Percentiles rank a stretch among this genome's conserved stretches.
Evolutionary conservation across 2,113 vertebrate species (phyloP).

Genomic region (Scomber colias): DNA sequence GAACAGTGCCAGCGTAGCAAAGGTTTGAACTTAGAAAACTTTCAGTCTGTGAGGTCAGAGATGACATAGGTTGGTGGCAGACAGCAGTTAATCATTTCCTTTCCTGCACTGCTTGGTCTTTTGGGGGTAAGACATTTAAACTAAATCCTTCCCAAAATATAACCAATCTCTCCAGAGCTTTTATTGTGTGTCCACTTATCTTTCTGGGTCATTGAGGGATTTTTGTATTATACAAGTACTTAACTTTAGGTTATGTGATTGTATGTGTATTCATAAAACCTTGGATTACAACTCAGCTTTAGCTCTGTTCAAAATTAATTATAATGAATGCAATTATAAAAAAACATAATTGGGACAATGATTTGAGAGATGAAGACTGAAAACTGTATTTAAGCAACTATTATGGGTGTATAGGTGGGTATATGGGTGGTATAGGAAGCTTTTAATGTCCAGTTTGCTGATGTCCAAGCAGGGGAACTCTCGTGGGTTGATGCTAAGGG

Average conservation of each 20-base stretch:
- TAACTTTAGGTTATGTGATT: not conserved
- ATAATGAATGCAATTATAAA: too few species aligned
- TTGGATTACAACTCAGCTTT: not conserved
- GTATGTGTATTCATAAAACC: not conserved
- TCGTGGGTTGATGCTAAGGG: constrained; percentile 49
- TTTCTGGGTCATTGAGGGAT: not conserved
- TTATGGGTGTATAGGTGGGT: not conserved
- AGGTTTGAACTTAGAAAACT: not conserved
- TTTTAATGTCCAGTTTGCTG: not conserved
- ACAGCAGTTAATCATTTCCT: constrained; percentile 60
- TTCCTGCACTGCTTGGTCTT: constrained; percentile 6
- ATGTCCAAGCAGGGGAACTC: not conserved
- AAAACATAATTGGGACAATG: not conserved
- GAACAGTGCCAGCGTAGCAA: not conserved
- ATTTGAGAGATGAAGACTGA: not conserved
- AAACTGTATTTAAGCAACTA: not conserved
- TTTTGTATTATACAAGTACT: not conserved
- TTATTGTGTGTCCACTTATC: not conserved
- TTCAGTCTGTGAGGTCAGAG: constrained; percentile 9
- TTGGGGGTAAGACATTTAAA: not conserved
- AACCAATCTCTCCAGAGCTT: not conserved
- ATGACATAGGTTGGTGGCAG: not conserved
- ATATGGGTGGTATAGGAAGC: not conserved
- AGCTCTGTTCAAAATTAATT: not conserved
- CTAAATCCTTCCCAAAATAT: constrained; percentile 4